Evolutionary conservation across 2,888 invertebrate genomes (phyloP).

Genomic region (Ophion ellenae): DNA sequence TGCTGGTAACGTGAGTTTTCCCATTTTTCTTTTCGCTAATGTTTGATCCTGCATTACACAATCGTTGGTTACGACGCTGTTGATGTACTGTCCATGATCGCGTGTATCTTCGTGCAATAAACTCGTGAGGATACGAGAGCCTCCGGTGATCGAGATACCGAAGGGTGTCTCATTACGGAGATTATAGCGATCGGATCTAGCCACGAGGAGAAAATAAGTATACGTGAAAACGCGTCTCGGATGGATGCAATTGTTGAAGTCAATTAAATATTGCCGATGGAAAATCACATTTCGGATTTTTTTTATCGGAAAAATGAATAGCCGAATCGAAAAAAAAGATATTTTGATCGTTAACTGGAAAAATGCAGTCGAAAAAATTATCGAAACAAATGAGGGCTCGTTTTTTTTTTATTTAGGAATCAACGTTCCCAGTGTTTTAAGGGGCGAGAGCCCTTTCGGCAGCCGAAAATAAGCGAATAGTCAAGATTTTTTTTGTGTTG

Average conservation of each 20-base stretch:
- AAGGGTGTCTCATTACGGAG: background rate
- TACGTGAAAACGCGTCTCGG: conserved; percentile 11
- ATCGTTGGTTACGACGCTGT: conserved; percentile 34
- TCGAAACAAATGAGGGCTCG: background rate
- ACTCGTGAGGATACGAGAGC: conserved; percentile 3
- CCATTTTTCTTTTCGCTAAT: conserved; percentile 5
- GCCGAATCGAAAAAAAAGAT: background rate
- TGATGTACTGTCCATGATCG: conserved; percentile 41
- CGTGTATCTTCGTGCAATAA: conserved; percentile 19
- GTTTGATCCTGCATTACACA: conserved; percentile 20
- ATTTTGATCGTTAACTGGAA: background rate
- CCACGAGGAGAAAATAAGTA: conserved; percentile 17
- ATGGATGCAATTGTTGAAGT: background rate
- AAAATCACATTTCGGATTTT: background rate
- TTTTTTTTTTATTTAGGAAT: too few species aligned
- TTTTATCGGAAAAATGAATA: background rate
- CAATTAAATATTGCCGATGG: background rate
- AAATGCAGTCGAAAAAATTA: background rate
- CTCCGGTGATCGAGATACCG: conserved; percentile 12
- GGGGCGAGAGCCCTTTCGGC: too few species aligned
- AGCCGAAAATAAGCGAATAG: too few species aligned
- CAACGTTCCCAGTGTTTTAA: too few species aligned
- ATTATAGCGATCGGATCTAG: conserved; percentile 17
- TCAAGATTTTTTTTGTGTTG: too few species aligned
- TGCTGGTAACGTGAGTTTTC: conserved; percentile 61